Conservation (phyloP, 2,888 invertebrate genomes). For the Aphrophora alni region DNA sequence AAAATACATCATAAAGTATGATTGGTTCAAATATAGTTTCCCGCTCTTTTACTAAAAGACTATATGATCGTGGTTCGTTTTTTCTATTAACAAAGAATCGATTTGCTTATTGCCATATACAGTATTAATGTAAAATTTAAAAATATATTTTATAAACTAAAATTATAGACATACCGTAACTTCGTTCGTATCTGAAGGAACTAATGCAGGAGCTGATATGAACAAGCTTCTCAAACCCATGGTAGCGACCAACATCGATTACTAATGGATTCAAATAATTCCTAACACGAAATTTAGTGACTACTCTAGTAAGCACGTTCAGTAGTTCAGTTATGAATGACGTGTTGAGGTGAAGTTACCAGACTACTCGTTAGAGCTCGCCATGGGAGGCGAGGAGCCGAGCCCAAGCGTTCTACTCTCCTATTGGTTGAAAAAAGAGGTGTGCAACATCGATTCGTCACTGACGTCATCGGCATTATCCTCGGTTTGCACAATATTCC, state of each 20-base stretch:
- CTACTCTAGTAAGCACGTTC: neutral
- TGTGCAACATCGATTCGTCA: slow-evolving; percentile 33
- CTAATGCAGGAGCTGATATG: slow-evolving; percentile 11
- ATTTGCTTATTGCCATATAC: neutral
- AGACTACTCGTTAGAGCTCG: slow-evolving; percentile 7
- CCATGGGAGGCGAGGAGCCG: slow-evolving; percentile 29
- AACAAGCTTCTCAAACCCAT: slow-evolving; percentile 37
- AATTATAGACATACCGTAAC: neutral
- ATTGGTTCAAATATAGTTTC: neutral
- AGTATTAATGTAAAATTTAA: neutral
- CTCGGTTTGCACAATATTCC: neutral
- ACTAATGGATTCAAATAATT: neutral
- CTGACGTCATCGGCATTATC: neutral
- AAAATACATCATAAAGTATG: neutral
- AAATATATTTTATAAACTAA: too few species aligned
- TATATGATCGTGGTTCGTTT: neutral
- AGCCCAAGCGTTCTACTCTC: slow-evolving; percentile 25
- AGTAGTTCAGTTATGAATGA: neutral
- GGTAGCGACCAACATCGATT: slow-evolving; percentile 29
- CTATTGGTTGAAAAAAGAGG: slow-evolving; percentile 37
- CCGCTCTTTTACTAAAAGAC: neutral
- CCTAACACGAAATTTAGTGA: neutral
- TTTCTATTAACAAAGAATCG: neutral
- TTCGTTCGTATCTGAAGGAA: neutral
- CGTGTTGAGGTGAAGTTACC: slow-evolving; percentile 14